Base-by-base conservation (phyloP, 2,888 invertebrate species). In the Meteorus colon region DNA sequence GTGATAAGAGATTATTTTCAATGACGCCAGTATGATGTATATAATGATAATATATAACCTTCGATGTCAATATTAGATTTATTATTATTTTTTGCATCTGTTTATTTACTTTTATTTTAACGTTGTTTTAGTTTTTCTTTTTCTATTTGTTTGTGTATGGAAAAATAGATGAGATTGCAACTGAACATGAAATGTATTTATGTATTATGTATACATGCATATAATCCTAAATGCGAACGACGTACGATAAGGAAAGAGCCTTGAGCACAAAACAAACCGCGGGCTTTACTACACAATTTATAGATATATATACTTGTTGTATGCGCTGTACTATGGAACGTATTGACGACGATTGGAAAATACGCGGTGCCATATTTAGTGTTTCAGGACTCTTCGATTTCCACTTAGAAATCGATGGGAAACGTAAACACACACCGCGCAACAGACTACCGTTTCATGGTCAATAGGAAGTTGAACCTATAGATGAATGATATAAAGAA, bases 191-290 rank as follows among this genome's bases (percentile, higher is more conserved):
- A 72, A 4, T 69, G 51, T 59, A 67, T 37, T 41, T n/a, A 60
- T 59, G 37, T 63, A 45, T 24, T 51, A 63, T 74, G n/a, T 60
- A 59, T 27, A 59, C 67, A 60, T 19, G 34, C n/a, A 34, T 55
- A 37, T 45, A 31, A 78, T 80, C 76, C 68, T 60, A 31, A 68
- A 62, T 68, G 60, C 68, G 77, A 70, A 76, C 78, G 78, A 79
- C 77, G 77, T 78, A 59, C 80, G 81, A 81, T 81, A 79, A 78
- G 68, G 74, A 77, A 78, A 77, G 74, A 65, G 70, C 73, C 75
- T 76, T 74, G 72, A 68, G 77, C 68, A 66, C 29, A 59, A 51
- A 29, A 27, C 29, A 48, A 55, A 34, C 69, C n/a, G 27, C 48
- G 70, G 31, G 71, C 29, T 34, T 48, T 48, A 48, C 48, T 48